Evolutionary conservation across 2,113 vertebrate species (phyloP).

Genomic region (Crotalus horridus): DNA sequence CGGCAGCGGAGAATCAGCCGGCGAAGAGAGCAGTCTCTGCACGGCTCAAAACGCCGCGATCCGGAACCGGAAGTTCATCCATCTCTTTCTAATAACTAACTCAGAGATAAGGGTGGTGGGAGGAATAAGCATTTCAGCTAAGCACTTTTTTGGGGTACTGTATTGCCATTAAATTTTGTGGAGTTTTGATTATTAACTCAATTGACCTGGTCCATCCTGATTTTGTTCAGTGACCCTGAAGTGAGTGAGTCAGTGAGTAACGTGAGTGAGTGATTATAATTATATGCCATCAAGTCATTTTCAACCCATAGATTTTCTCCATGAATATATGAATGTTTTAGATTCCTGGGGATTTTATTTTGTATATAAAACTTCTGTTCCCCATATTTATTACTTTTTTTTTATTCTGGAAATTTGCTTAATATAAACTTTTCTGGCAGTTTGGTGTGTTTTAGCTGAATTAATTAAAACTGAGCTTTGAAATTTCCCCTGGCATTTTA

Average conservation of each 20-base stretch:
- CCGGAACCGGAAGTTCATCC: too few relatives aligned
- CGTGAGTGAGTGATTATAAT: background rate
- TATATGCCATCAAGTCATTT: background rate
- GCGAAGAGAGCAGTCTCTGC: too few relatives aligned
- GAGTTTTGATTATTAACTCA: slow-evolving; percentile 14
- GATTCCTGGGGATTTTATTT: slow-evolving; percentile 20
- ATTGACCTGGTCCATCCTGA: slow-evolving; percentile 55
- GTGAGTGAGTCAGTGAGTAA: background rate
- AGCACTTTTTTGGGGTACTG: background rate
- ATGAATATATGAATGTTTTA: background rate
- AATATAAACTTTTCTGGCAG: slow-evolving; percentile 3
- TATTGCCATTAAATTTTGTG: background rate
- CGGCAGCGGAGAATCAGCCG: too few relatives aligned
- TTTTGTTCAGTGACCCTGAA: background rate
- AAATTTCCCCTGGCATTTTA: background rate
- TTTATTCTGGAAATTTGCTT: slow-evolving; percentile 18
- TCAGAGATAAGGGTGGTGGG: background rate
- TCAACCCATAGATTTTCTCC: background rate
- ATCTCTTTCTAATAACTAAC: slow-evolving; percentile 13
- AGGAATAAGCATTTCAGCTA: background rate
- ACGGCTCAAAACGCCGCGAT: too few relatives aligned
- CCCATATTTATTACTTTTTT: background rate
- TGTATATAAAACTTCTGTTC: slow-evolving; percentile 5
- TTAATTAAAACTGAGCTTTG: background rate
- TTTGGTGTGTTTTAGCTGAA: background rate